A percentile compares a stretch with the other conserved stretches of the same genome.
Evolutionary conservation across 2,797 vertebrate genomes (phyloP).

Genomic region (Myotis pilosus): DNA sequence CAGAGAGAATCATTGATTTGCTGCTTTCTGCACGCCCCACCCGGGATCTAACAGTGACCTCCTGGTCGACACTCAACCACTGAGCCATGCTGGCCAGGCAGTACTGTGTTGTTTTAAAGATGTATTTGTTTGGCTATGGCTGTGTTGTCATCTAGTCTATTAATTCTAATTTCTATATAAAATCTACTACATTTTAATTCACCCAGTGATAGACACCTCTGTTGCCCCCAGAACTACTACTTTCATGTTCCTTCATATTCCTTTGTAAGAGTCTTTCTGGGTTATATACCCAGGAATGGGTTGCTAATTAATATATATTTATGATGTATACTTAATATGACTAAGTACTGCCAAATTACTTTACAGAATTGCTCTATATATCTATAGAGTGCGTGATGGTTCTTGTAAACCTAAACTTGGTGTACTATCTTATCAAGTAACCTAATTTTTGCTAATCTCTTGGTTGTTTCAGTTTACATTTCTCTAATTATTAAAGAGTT

Average conservation of each 20-base stretch:
- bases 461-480: slow-evolving; percentile 12
- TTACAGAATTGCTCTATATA: slow-evolving; percentile 18
- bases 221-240: slow-evolving; percentile 24
- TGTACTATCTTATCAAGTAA: neutral
- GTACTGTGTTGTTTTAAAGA: neutral
- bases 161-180: neutral
- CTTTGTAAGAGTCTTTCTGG: neutral
- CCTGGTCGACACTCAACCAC: neutral
- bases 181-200: slow-evolving; percentile 1
- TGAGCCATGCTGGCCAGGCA: neutral
- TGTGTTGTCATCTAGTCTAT: slow-evolving; percentile 10
- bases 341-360: neutral
- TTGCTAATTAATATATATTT: slow-evolving; percentile 12
- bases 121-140: neutral
- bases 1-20: too few relatives aligned
- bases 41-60: neutral
- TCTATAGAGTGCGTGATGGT: neutral
- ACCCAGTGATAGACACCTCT: neutral
- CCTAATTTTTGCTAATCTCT: slow-evolving; percentile 45
- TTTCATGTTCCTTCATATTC: neutral
- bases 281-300: neutral
- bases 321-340: slow-evolving; percentile 27
- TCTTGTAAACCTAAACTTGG: slow-evolving; percentile 22
- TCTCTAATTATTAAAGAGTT: slow-evolving; percentile 9
- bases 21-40: too few relatives aligned